These are phyloP conservation scores for Stegodyphus mimosarum DNA, from an alignment of 1,140 invertebrate genomes.

Conservation along the genomic window DNA sequence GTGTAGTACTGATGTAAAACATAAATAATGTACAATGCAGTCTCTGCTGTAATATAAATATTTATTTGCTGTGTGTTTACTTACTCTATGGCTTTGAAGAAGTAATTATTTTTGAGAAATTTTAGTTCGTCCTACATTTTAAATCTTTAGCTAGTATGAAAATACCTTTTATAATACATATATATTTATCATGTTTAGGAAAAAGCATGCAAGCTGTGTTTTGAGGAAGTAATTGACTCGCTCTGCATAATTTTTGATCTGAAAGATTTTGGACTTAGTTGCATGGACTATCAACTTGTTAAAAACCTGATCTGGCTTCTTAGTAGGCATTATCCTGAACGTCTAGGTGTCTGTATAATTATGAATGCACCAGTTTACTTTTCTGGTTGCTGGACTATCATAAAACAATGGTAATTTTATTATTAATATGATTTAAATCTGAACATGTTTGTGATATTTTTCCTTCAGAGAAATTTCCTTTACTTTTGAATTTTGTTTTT, in stretches of 20 bases:
- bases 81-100: background rate
- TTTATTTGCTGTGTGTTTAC: no score
- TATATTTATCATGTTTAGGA: conserved; percentile 71
- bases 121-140: background rate
- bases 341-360: conserved; percentile 79
- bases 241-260: conserved; percentile 82
- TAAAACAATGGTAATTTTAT: conserved; percentile 75
- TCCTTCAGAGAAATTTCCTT: no score
- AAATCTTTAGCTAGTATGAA: background rate
- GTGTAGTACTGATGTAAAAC: no score
- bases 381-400: conserved; percentile 79
- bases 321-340: conserved; percentile 79
- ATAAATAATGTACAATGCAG: no score
- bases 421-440: conserved; percentile 62
- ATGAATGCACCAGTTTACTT: conserved; percentile 79
- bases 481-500: no score
- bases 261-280: conserved; percentile 77
- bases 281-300: conserved; percentile 82
- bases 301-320: conserved; percentile 82
- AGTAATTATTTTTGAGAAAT: background rate
- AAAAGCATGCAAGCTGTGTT: conserved; percentile 79
- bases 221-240: conserved; percentile 82
- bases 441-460: conserved; percentile 61
- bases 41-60: no score
- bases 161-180: background rate